These are phyloP conservation scores for Callosobruchus maculatus DNA, from an alignment of 2,888 invertebrate species.

Conservation along the genomic window DNA sequence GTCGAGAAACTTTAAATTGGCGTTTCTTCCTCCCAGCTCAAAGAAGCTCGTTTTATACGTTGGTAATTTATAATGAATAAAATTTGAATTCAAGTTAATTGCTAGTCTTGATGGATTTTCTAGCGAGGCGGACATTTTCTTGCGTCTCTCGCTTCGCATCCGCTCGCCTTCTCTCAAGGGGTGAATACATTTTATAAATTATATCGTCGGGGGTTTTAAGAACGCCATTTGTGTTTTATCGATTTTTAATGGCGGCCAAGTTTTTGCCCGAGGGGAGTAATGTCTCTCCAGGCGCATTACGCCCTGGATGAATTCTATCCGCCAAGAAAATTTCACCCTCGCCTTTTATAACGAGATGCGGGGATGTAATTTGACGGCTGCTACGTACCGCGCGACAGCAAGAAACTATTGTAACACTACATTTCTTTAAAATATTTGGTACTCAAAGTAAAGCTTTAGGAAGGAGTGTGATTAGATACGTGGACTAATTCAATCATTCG, in stretches of 20 bases:
- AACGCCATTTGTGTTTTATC: slow-evolving; percentile 47
- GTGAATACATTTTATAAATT: slow-evolving; percentile 46
- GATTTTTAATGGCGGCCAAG: slow-evolving; percentile 42
- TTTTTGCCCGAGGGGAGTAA: slow-evolving; percentile 30
- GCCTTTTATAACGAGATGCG: background rate
- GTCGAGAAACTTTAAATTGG: slow-evolving; percentile 49
- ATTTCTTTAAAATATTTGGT: no score
- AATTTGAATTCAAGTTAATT: slow-evolving; percentile 52
- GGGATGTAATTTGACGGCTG: no score
- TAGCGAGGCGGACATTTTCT: slow-evolving; percentile 41
- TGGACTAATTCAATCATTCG: no score
- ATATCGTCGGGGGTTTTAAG: slow-evolving; percentile 43
- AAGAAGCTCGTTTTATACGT: slow-evolving; percentile 49
- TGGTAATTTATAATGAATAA: slow-evolving; percentile 52
- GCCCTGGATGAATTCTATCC: slow-evolving; percentile 22
- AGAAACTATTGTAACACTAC: no score
- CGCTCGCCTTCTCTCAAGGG: slow-evolving; percentile 40
- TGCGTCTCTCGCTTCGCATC: slow-evolving; percentile 33
- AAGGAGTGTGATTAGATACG: no score
- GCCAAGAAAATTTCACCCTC: background rate
- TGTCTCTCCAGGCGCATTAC: slow-evolving; percentile 30
- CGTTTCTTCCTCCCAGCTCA: slow-evolving; percentile 47
- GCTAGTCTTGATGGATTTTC: slow-evolving; percentile 49
- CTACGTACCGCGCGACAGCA: no score
- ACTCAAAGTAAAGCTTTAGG: no score